Conservation (phyloP, 2,888 invertebrate species). For the Melanchra persicariae region DNA sequence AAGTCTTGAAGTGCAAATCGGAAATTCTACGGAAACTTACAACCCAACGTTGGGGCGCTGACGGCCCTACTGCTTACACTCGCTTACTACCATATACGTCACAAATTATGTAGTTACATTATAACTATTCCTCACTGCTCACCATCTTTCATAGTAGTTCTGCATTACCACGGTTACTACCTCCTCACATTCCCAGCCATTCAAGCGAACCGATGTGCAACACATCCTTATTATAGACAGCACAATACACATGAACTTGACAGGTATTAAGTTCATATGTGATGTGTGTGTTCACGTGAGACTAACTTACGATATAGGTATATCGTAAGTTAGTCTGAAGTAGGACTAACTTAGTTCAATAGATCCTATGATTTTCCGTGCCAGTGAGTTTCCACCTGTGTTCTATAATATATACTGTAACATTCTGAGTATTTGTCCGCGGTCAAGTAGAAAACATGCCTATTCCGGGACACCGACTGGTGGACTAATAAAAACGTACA, state of each 20-base stretch:
- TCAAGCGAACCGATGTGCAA: conserved; percentile 6
- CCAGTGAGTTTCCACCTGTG: conserved; percentile 35
- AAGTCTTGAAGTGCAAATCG: too few relatives aligned
- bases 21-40: too few relatives aligned
- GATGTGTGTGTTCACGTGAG: too few relatives aligned
- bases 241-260: conserved; percentile 18
- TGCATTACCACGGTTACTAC: background rate
- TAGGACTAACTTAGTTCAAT: conserved; percentile 1
- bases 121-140: too few relatives aligned
- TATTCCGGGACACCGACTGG: conserved; percentile 24
- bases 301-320: too few relatives aligned
- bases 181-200: background rate
- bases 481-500: conserved; percentile 9
- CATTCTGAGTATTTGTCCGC: conserved; percentile 27
- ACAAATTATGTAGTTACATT: too few relatives aligned
- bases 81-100: too few relatives aligned
- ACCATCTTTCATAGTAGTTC: background rate
- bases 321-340: background rate
- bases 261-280: too few relatives aligned
- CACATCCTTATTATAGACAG: background rate
- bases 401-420: background rate
- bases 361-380: conserved; percentile 39
- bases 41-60: too few relatives aligned
- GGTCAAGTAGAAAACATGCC: conserved; percentile 34
- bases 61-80: too few relatives aligned